These are phyloP conservation scores for Odontomachus brunneus DNA, from an alignment of 1,140 invertebrate genomes.

Conservation along the genomic window DNA sequence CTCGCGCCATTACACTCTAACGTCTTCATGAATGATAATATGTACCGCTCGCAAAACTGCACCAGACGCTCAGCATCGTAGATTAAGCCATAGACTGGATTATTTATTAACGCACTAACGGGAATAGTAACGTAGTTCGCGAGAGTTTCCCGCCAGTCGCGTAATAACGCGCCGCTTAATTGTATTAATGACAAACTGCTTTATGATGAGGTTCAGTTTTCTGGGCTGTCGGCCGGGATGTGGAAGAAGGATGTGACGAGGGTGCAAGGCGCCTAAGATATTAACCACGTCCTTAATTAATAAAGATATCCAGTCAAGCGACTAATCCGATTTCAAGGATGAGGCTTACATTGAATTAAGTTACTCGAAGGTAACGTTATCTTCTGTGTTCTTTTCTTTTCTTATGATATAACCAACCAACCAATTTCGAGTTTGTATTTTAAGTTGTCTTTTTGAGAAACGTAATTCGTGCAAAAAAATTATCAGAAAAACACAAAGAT, in stretches of 20 bases:
- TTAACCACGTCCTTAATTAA: constrained; percentile 65
- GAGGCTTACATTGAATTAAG: constrained; percentile 21
- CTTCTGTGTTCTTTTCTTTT: background rate
- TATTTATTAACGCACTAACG: constrained; percentile 8
- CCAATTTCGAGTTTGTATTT: background rate
- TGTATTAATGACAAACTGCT: constrained; percentile 70
- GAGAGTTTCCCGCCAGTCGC: constrained; percentile 9
- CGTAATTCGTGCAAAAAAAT: too few species aligned
- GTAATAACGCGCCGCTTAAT: constrained; percentile 64
- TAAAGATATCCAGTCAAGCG: constrained; percentile 58
- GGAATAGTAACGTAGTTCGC: background rate
- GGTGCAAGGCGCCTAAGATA: constrained; percentile 46
- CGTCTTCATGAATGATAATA: background rate
- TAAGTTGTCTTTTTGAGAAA: too few species aligned
- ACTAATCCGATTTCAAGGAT: constrained; percentile 51
- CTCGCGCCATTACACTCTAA: too few species aligned
- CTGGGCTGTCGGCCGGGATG: constrained; percentile 21
- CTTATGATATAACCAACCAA: too few species aligned
- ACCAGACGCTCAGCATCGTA: background rate
- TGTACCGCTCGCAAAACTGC: background rate
- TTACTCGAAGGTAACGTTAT: background rate
- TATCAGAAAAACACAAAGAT: too few species aligned
- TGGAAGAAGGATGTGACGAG: constrained; percentile 4
- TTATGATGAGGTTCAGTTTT: constrained; percentile 61
- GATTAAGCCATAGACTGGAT: constrained; percentile 21